Percentiles rank a stretch among this genome's conserved stretches.
Evolutionary conservation across 2,113 vertebrate species (phyloP).

Genomic region (Phalacrocorax brasilianus): DNA sequence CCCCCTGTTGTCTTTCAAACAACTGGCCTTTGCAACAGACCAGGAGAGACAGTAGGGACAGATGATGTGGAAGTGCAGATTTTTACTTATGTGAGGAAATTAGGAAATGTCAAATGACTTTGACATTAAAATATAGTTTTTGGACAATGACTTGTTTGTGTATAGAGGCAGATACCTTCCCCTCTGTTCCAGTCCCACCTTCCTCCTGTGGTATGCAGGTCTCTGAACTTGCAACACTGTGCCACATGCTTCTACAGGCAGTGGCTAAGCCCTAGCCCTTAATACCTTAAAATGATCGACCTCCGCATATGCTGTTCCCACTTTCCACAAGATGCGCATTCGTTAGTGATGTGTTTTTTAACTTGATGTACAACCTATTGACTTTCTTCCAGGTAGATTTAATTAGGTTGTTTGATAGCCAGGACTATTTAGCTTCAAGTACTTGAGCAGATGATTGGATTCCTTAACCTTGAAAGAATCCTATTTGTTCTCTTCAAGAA

Average conservation of each 20-base stretch:
- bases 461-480: conserved; percentile 66
- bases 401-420: conserved; percentile 63
- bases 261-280: background rate
- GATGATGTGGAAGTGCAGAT: background rate
- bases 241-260: background rate
- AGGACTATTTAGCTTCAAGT: conserved; percentile 57
- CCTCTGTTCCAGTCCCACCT: background rate
- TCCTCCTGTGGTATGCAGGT: fast-evolving
- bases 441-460: conserved; percentile 51
- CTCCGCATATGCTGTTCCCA: background rate
- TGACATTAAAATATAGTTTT: background rate
- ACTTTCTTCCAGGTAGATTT: conserved; percentile 53
- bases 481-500: conserved; percentile 53
- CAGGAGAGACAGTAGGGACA: background rate
- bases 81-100: background rate
- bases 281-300: background rate
- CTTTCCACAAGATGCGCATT: background rate
- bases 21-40: background rate
- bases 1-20: background rate
- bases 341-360: background rate
- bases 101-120: background rate
- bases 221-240: background rate
- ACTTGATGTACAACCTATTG: conserved; percentile 41
- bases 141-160: background rate
- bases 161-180: background rate